Evolutionary conservation across 2,113 vertebrate species (phyloP), one percentile per base, ranked within the genome.

Genomic region (Hiodon alosoides): DNA sequence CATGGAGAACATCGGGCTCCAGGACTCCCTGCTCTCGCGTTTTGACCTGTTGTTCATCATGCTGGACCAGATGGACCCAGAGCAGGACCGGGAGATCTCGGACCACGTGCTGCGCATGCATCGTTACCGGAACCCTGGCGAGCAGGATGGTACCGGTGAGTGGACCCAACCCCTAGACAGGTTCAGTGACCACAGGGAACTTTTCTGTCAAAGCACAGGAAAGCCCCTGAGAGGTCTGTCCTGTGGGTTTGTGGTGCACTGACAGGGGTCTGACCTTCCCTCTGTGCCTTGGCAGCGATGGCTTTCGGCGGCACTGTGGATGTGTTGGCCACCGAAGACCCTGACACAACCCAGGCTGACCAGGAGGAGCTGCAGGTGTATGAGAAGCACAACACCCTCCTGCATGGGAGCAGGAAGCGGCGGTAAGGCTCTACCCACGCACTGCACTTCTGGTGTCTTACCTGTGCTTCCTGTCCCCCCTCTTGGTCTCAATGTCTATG

Each of bases 1-100:
- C 2, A 99, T 99, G 97, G 97, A 98, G 80, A 99, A 99, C 92
- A 99, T 99, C 0, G 97, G 97, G 48, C 93, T 99, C 5, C 97
- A 99, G 90, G 97, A 99, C 84, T 99, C 97, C 0, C 85, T 99
- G 80, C 89, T 99, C 4, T 99, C 97, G 0, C 94, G 97, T 17
- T 99, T 99, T 0, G 97, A 99, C 85, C 89, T 99, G 61, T 95
- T 99, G 51, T 99, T 99, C 88, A 98, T 98, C 7, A 86, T 98
- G 86, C 86, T 99, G 91, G 97, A 99, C 73, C 94, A 96, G 90
- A 98, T 97, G 96, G 97, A 99, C 64, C 81, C 96, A 0, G 95
- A 99, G 79, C 94, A 96, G 79, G 97, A 99, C 85, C 90, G 96
- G 0, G 94, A 95, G 81, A 93, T 99, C 85, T 98, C 96, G 0